Percentiles rank a stretch among this genome's conserved stretches.
These are phyloP conservation scores for Naja naja DNA, from an alignment of 2,113 vertebrate species.

Conservation along the genomic window DNA sequence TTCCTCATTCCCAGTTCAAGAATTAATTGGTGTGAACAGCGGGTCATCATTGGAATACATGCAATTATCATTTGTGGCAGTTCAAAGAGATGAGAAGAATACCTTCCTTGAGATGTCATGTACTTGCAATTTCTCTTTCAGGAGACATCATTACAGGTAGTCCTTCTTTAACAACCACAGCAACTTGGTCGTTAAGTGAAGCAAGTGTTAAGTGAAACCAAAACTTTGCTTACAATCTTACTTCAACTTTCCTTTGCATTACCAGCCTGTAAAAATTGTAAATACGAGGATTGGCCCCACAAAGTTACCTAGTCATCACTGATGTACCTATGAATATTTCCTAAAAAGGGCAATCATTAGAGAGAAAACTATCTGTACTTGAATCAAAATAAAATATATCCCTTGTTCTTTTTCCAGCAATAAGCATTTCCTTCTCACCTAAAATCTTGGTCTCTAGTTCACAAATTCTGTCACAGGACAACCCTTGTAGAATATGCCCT, in stretches of 20 bases:
- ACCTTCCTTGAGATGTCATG: neutral
- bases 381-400: neutral
- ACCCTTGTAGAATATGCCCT: neutral
- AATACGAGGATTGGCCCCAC: neutral
- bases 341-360: neutral
- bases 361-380: neutral
- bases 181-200: neutral
- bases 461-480: neutral
- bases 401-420: neutral
- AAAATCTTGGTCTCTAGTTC: neutral
- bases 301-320: neutral
- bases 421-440: neutral
- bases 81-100: neutral
- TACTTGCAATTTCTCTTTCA: neutral
- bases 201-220: neutral
- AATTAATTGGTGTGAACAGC: neutral
- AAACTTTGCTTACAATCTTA: neutral
- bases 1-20: neutral
- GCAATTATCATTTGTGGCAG: neutral
- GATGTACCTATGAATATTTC: neutral
- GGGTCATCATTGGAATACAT: neutral
- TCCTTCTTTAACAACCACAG: neutral
- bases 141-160: neutral
- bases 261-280: neutral
- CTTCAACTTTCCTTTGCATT: neutral